These are phyloP conservation scores for Callosobruchus maculatus DNA, from an alignment of 2,888 invertebrate species.

Conservation along the genomic window DNA sequence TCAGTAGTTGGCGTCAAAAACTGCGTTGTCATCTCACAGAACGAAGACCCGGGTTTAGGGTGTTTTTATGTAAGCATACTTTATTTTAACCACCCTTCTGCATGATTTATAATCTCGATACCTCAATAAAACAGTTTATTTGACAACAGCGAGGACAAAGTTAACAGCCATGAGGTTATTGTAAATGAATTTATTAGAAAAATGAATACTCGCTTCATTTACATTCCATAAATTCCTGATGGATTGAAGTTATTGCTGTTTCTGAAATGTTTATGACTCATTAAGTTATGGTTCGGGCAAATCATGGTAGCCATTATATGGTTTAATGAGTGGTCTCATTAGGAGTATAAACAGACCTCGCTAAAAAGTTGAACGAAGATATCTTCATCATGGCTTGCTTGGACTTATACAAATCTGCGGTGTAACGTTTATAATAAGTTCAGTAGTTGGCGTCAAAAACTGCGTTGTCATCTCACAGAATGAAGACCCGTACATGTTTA, in stretches of 20 bases:
- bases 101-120: not conserved
- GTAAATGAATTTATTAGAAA: not conserved
- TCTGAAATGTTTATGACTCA: not conserved
- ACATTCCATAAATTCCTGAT: not conserved
- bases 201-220: not conserved
- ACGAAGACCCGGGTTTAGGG: too few relatives aligned
- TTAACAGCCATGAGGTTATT: not conserved
- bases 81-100: too few relatives aligned
- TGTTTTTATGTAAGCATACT: too few relatives aligned
- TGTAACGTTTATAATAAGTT: too few relatives aligned
- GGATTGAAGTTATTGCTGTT: not conserved
- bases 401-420: not conserved
- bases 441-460: too few relatives aligned
- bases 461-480: too few relatives aligned
- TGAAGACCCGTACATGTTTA: too few relatives aligned
- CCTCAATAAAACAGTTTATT: not conserved
- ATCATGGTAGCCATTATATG: not conserved
- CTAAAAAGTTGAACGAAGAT: not conserved
- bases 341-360: not conserved
- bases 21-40: too few relatives aligned
- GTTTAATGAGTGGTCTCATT: not conserved
- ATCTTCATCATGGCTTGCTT: not conserved
- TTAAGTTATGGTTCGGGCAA: not conserved
- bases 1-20: too few relatives aligned
- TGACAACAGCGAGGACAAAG: not conserved